Conservation (phyloP, 2,113 vertebrate species). For the Stomatorhinus ivindoensis region DNA sequence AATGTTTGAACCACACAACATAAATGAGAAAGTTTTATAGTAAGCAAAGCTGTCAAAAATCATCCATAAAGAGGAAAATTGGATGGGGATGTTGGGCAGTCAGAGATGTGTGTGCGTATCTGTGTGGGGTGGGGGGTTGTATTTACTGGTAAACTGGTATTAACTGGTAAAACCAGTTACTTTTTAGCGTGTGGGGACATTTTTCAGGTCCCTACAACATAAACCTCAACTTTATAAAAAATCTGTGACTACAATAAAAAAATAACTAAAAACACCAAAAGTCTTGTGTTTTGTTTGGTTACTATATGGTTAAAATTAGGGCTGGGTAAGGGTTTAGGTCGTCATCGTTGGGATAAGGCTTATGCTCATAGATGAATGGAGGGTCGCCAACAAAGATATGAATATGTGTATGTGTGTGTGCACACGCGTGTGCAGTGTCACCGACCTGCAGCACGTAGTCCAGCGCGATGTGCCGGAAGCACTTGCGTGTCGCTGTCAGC, state of each 20-base stretch:
- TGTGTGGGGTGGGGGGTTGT: background rate
- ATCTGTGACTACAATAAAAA: no score
- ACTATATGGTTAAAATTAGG: no score
- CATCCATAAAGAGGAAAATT: background rate
- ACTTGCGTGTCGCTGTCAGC: conserved; percentile 79
- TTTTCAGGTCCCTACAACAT: no score
- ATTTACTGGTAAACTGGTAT: no score
- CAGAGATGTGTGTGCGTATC: background rate
- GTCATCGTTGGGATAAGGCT: background rate
- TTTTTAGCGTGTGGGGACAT: background rate
- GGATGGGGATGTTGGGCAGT: background rate
- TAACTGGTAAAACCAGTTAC: background rate
- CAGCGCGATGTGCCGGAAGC: conserved; percentile 87
- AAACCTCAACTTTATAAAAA: no score
- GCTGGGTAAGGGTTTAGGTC: no score
- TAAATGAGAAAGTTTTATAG: background rate
- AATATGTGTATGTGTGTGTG: no score
- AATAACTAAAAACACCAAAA: no score
- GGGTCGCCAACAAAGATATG: no score
- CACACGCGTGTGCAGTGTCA: conserved; percentile 43
- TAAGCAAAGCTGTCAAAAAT: background rate
- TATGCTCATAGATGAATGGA: no score
- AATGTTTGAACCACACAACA: background rate
- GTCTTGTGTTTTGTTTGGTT: no score
- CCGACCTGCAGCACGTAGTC: conserved; percentile 91